phyloP scores from a whole-genome alignment of 2,888 invertebrate genomes.

The Athalia rosae region DNA sequence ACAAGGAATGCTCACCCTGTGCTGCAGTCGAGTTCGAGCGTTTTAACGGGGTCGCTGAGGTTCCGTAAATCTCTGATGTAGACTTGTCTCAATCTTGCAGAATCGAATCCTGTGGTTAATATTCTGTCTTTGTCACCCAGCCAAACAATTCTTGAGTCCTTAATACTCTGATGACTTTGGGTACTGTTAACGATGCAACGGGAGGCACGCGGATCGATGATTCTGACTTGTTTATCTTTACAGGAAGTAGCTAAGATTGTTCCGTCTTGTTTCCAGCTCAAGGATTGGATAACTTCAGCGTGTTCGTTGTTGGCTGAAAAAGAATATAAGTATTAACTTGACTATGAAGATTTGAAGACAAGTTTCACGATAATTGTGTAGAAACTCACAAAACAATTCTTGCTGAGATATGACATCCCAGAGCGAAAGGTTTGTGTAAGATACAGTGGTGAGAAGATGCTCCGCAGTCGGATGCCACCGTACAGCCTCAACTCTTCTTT shows the following conservation, averaged over 20 bases:
- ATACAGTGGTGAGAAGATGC: slow-evolving; percentile 90
- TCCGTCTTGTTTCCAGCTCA: slow-evolving; percentile 94
- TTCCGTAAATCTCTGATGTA: slow-evolving; percentile 92
- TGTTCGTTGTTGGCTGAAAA: slow-evolving; percentile 82
- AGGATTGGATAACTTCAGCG: slow-evolving; percentile 90
- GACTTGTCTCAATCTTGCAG: slow-evolving; percentile 90
- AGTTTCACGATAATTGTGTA: not conserved
- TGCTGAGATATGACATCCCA: slow-evolving; percentile 91
- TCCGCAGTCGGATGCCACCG: slow-evolving; percentile 95
- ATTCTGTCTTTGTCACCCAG: slow-evolving; percentile 89
- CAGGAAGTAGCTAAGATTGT: slow-evolving; percentile 88
- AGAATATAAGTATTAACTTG: slow-evolving; percentile 48
- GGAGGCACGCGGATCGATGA: slow-evolving; percentile 85
- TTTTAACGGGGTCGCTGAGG: slow-evolving; percentile 85
- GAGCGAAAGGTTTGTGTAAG: slow-evolving; percentile 86
- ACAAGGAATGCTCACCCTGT: slow-evolving; percentile 78
- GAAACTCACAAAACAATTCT: slow-evolving; percentile 83
- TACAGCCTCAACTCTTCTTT: slow-evolving; percentile 90
- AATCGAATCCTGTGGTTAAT: slow-evolving; percentile 93
- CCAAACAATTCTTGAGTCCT: slow-evolving; percentile 94
- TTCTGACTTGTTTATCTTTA: slow-evolving; percentile 92
- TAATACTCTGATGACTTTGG: slow-evolving; percentile 91
- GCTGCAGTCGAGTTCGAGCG: slow-evolving; percentile 88
- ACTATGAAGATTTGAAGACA: slow-evolving; percentile 7
- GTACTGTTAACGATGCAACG: slow-evolving; percentile 76